These are phyloP conservation scores for Athene noctua DNA, from an alignment of 2,113 vertebrate species.

Conservation along the genomic window DNA sequence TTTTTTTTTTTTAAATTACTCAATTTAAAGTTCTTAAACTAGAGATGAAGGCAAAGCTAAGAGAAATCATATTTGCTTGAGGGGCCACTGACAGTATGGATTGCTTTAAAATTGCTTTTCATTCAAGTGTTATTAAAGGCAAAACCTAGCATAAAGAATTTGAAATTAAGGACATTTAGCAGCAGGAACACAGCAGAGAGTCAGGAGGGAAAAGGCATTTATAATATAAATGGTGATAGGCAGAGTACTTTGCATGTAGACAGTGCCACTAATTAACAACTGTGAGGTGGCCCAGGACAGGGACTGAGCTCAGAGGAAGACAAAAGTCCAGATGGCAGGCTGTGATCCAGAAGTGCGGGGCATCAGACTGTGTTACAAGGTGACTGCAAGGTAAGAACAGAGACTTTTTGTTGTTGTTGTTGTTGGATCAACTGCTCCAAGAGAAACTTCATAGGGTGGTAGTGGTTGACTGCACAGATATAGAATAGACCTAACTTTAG, in stretches of 20 bases:
- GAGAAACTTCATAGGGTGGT: background rate
- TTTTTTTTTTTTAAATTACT: background rate
- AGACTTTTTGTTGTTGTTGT: background rate
- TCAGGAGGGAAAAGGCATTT: background rate
- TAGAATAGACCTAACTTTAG: background rate
- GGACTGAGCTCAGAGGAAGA: background rate
- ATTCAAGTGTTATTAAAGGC: constrained; percentile 16
- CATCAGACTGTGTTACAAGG: constrained; percentile 15
- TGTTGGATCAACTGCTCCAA: background rate
- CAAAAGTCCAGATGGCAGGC: constrained; percentile 65
- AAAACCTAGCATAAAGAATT: background rate
- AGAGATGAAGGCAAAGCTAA: background rate
- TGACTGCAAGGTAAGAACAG: constrained; percentile 39
- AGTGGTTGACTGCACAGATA: background rate
- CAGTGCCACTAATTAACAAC: constrained; percentile 54
- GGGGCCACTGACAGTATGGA: background rate
- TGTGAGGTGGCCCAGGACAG: background rate
- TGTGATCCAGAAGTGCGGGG: constrained; percentile 26
- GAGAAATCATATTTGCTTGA: background rate
- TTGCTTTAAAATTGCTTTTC: constrained; percentile 35
- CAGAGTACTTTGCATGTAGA: constrained; percentile 11
- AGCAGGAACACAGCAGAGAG: background rate
- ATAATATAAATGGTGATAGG: constrained; percentile 16
- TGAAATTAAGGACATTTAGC: constrained; percentile 38
- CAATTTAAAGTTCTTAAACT: background rate